Evolutionary conservation across 37 sponge, comb jelly and placozoan species (phyloP).

Genomic region (Hexactinellida sp.): DNA sequence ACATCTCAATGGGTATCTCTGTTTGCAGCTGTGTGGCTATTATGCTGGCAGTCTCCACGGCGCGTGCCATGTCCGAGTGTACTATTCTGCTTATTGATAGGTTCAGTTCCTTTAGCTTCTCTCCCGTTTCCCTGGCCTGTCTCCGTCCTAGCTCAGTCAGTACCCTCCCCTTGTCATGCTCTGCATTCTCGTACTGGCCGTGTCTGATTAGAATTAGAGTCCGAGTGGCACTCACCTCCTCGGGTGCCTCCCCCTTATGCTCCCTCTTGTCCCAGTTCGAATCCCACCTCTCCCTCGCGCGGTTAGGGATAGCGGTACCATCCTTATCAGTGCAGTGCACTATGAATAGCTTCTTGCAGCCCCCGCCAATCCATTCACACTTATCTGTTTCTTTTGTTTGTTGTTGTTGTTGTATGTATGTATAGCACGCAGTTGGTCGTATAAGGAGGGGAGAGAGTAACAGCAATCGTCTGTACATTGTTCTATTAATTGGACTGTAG

Average conservation of each 20-base stretch:
- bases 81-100: neutral
- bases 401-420: neutral
- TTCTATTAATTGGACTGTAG: too few relatives aligned
- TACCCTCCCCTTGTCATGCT: neutral
- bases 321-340: neutral
- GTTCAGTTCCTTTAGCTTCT: slow-evolving; percentile 29
- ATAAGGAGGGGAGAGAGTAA: neutral
- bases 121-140: slow-evolving; percentile 34
- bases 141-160: slow-evolving; percentile 34
- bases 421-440: neutral
- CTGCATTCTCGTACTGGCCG: slow-evolving; percentile 21
- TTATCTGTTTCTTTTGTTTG: neutral
- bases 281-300: slow-evolving; percentile 1
- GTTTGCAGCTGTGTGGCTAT: slow-evolving; percentile 30
- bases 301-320: neutral
- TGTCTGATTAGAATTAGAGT: slow-evolving; percentile 30
- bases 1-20: slow-evolving; percentile 40
- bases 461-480: neutral
- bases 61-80: slow-evolving; percentile 62
- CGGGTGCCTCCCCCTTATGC: neutral
- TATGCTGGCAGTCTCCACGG: slow-evolving; percentile 54
- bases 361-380: too few relatives aligned
- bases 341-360: neutral
- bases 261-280: slow-evolving; percentile 18
- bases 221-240: slow-evolving; percentile 21